Percentiles rank a stretch among this genome's conserved stretches.
Evolutionary conservation across 2,888 invertebrate species (phyloP).

Genomic region (Alloplasta piceator): DNA sequence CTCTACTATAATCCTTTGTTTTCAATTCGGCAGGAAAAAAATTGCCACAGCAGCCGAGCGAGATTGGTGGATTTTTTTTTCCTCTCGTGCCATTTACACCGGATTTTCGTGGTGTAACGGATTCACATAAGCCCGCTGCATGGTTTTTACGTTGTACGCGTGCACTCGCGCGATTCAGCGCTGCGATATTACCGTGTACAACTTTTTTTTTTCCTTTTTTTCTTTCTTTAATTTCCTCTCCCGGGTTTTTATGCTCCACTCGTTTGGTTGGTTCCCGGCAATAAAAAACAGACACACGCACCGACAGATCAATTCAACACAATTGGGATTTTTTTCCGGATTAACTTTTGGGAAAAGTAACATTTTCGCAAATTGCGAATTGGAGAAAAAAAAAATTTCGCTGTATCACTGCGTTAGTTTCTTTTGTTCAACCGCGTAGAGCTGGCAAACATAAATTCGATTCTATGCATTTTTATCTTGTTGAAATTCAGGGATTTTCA

Average conservation of each 20-base stretch:
- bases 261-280: neutral
- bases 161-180: neutral
- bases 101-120: constrained; percentile 21
- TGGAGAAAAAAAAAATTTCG: too few relatives aligned
- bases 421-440: too few relatives aligned
- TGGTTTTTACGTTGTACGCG: neutral
- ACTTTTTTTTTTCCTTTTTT: constrained; percentile 26
- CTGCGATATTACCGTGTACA: neutral
- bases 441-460: too few relatives aligned
- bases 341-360: constrained; percentile 30
- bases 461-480: too few relatives aligned
- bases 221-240: neutral
- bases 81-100: constrained; percentile 35
- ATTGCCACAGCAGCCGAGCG: too few relatives aligned
- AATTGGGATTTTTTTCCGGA: constrained; percentile 44
- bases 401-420: too few relatives aligned
- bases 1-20: too few relatives aligned
- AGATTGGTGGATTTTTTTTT: constrained; percentile 5
- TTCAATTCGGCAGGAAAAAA: too few relatives aligned
- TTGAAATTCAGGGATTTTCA: too few relatives aligned
- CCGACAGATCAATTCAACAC: constrained; percentile 35
- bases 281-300: constrained; percentile 1
- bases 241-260: constrained; percentile 19
- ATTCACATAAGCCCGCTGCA: neutral
- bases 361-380: too few relatives aligned